These are phyloP conservation scores for Homarus americanus DNA, from an alignment of 1,140 invertebrate species.

Conservation along the genomic window DNA sequence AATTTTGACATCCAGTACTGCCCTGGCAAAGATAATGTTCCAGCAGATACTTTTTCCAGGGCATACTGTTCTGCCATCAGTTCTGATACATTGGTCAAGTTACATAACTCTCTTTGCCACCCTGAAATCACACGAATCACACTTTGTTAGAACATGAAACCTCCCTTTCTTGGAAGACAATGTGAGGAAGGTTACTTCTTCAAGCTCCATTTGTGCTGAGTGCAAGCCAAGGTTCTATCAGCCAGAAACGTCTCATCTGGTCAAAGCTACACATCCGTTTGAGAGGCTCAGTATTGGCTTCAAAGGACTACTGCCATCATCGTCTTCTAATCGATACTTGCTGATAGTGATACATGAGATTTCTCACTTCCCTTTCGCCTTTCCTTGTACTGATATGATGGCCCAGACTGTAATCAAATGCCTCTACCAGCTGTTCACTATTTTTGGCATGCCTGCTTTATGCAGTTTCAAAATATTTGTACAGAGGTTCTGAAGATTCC, in stretches of 20 bases:
- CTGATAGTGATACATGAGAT: conserved; percentile 29
- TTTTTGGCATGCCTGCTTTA: conserved; percentile 35
- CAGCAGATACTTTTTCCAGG: too few species aligned
- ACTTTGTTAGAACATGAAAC: background rate
- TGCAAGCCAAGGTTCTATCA: background rate
- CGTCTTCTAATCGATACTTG: conserved; percentile 1
- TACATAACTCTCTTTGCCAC: too few species aligned
- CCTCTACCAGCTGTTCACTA: background rate
- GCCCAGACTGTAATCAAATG: background rate
- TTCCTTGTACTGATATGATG: background rate
- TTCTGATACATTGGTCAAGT: too few species aligned
- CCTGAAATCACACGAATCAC: background rate
- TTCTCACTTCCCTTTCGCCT: conserved; percentile 6
- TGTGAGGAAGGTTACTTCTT: background rate
- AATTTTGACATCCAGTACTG: too few species aligned
- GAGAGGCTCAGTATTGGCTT: too few species aligned
- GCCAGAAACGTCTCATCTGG: background rate
- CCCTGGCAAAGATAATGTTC: too few species aligned
- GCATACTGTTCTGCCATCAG: too few species aligned
- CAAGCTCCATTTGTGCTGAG: conserved; percentile 16
- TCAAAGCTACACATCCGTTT: too few species aligned
- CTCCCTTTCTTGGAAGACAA: conserved; percentile 26
- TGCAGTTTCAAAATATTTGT: too few species aligned
- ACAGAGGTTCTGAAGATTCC: too few species aligned
- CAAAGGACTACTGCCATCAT: conserved; percentile 23